Evolutionary conservation across 1,140 invertebrate genomes (phyloP).

Genomic region (Apis mellifera): DNA sequence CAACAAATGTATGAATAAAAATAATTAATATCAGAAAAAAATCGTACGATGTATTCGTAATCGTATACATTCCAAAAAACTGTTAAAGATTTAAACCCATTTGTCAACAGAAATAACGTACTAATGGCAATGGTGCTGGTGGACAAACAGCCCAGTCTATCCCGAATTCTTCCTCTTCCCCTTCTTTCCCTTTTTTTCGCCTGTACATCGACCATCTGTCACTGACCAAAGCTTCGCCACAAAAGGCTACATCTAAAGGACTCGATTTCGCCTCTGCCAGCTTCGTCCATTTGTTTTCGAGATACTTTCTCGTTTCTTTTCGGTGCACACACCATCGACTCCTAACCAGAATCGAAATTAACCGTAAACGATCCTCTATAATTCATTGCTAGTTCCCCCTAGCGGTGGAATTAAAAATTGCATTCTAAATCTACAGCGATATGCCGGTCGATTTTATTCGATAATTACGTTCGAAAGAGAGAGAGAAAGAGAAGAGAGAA

Average conservation of each 20-base stretch:
- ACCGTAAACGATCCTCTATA: not conserved
- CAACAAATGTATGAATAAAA: not conserved
- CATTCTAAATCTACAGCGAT: not conserved
- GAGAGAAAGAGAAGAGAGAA: not conserved
- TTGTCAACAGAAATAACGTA: constrained; percentile 7
- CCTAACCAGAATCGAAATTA: constrained; percentile 5
- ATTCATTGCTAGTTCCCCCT: not conserved
- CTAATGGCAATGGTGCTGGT: constrained; percentile 16
- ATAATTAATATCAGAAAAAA: not conserved
- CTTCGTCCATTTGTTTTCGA: constrained; percentile 23
- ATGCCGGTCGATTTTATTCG: too few species aligned
- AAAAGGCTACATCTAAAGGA: constrained; percentile 35
- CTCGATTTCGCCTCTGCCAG: constrained; percentile 46
- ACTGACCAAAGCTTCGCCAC: constrained; percentile 51
- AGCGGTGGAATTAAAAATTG: not conserved
- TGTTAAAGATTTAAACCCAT: constrained; percentile 27
- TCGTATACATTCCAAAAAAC: constrained; percentile 19
- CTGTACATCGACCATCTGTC: constrained; percentile 57
- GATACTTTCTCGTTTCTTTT: constrained; percentile 36
- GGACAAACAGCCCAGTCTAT: constrained; percentile 25
- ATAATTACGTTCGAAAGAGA: not conserved
- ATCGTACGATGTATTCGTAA: not conserved
- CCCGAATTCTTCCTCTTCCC: constrained; percentile 1
- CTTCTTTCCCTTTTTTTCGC: not conserved
- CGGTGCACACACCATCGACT: not conserved